Percentiles rank a stretch among this genome's conserved stretches.
These are phyloP conservation scores for Cathartes aura DNA, from an alignment of 2,113 vertebrate species.

Conservation along the genomic window DNA sequence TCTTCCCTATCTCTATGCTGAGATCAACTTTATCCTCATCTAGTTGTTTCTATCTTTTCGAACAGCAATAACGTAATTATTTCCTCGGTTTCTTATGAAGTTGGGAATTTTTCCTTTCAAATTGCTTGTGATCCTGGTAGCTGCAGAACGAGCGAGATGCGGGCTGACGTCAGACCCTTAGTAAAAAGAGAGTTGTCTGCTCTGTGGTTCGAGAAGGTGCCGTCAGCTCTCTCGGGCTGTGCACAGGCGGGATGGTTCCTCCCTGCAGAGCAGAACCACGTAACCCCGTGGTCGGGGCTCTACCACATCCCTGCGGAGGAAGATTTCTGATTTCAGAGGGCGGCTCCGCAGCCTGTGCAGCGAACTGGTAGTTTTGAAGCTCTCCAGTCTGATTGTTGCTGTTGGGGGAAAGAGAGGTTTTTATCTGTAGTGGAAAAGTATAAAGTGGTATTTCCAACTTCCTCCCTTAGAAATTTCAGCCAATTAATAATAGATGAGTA, in stretches of 20 bases:
- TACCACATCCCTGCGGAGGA: accelerated
- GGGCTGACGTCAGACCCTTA: neutral
- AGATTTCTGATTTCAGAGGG: neutral
- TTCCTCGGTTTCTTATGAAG: neutral
- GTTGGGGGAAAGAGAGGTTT: no score
- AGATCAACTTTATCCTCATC: neutral
- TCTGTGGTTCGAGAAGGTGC: neutral
- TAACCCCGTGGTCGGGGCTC: accelerated
- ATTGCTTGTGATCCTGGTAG: neutral
- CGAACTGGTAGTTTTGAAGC: neutral
- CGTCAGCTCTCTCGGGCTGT: no score
- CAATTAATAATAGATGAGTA: neutral
- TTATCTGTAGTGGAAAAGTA: neutral
- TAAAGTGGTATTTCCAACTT: neutral
- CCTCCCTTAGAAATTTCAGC: neutral
- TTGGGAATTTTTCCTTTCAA: neutral
- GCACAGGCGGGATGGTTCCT: accelerated
- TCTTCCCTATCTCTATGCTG: neutral
- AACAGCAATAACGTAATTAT: neutral
- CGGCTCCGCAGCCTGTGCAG: accelerated
- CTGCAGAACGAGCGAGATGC: neutral
- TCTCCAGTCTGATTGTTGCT: neutral
- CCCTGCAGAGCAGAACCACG: neutral
- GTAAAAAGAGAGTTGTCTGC: neutral
- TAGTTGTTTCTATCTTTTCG: neutral